Evolutionary conservation across 2,888 invertebrate species (phyloP), one percentile per base, ranked within the genome.

Genomic region (Oxyteleia sp.): DNA sequence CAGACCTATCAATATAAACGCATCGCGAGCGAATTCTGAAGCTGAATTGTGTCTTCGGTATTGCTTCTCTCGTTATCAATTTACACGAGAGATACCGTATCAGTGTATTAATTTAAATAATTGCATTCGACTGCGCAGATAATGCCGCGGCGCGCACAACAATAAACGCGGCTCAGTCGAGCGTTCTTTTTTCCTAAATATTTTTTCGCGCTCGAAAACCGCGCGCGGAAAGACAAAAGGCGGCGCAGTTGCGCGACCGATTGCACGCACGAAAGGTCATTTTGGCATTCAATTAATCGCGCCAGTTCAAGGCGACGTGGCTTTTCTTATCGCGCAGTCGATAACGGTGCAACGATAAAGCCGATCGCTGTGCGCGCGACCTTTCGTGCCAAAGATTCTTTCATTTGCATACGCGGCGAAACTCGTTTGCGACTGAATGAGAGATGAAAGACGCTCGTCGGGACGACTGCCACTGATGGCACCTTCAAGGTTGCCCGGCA

Each of bases 381-480:
- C 87, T 87, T 88, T 87, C 78, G 83, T 86, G 87, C 87, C 87
- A 85, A 87, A 87, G 85, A 87, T 86, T 86, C 87, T 85, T 87
- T 83, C 82, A 66, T 80, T 80, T 84, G 82, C 84, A 84, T 83
- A 63, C 72, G 74, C 76, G 43, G 75, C 86, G 84, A 85, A 88
- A 88, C 89, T 87, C 85, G 88, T 88, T 87, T 84, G 82, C 88
- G 86, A 82, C 71, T 86, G 85, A 87, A 86, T 85, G 87, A 86
- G 80, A 86, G 88, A 82, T 66, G 74, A 76, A 69, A 74, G 75
- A 68, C 74, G 66, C 15, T 49, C 45, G 53, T 49, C 66, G 51
- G 35, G 16, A 61, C 57, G 41, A 72, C 23, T 61, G 63, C 57
- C 68, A 72, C 66, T 32, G 74, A 68, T 51, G 45, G 71, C 26